Evolutionary conservation across 2,113 vertebrate species (phyloP), one percentile per base, ranked within the genome.

Genomic region (Ammodytes marinus): DNA sequence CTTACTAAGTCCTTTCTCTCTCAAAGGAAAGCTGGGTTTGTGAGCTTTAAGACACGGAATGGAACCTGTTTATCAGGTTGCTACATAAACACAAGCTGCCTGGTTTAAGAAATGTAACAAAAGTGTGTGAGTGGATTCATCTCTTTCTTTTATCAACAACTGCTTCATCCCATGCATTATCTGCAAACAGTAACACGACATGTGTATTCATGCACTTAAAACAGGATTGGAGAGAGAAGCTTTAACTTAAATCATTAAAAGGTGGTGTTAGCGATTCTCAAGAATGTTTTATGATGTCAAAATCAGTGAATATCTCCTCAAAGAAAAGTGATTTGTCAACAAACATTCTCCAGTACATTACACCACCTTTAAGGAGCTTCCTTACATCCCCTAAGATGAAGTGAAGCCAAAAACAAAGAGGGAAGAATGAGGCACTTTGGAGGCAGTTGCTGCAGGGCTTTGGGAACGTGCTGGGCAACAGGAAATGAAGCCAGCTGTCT

Each of bases 401-500:
- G 53, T 5, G 4, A 50, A 58, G 19, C 15, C 54, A 52, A 37
- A 19, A 8, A 17, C n/a, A 40, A 0, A 2, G 10, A 12, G 47
- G 27, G 19, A 13, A 49, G 52, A 27, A 9, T 1, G 67, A 2
- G 7, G 46, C 27, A 6, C 12, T 47, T 2, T 68, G 7, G 4
- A 3, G 37, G 40, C 39, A 37, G 52, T 19, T 6, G 57, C 54
- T 61, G 19, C 63, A 72, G 72, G 85, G 45, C 2, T 9, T 72
- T 60, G 17, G 85, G 54, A 82, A 60, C 4, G 0, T 10, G 60
- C 40, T 14, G 4, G 10, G 6, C 11, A 5, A 46, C 87, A 91
- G 89, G 87, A 89, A 91, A 86, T 80, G 69, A 78, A 75, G 73
- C 66, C 60, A 50, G 69, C 59, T 6, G 64, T 53, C 63, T 76